Percentiles rank a stretch among this genome's conserved stretches.
phyloP scores from a whole-genome alignment of 2,797 vertebrate species.

The Malurus splendens region DNA sequence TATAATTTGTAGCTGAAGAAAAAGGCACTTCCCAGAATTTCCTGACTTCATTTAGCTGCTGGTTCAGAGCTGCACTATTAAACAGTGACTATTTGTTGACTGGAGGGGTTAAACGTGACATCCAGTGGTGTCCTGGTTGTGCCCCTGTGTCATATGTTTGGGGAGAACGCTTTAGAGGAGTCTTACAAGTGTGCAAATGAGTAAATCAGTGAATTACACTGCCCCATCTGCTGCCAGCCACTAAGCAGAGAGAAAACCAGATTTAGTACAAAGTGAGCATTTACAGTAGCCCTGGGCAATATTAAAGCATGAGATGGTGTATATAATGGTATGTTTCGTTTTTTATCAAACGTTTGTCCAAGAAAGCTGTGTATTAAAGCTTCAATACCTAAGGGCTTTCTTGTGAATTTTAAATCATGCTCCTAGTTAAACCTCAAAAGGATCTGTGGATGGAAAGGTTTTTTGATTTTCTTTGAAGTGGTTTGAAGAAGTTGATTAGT shows the following conservation, averaged over 20 bases:
- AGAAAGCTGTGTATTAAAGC: conserved; percentile 81
- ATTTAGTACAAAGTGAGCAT: conserved; percentile 80
- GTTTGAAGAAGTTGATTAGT: conserved; percentile 78
- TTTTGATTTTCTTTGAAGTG: conserved; percentile 81
- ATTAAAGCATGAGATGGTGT: conserved; percentile 71
- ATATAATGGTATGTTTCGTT: conserved; percentile 74
- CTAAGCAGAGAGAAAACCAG: conserved; percentile 65
- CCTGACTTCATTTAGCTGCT: neutral
- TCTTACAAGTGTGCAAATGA: conserved; percentile 1
- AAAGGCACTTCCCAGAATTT: neutral
- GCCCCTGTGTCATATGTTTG: conserved; percentile 13
- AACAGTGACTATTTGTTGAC: neutral
- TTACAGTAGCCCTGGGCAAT: conserved; percentile 82
- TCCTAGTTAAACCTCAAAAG: conserved; percentile 83
- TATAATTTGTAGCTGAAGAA: neutral
- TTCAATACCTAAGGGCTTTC: conserved; percentile 78
- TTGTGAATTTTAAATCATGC: conserved; percentile 81
- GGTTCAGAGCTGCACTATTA: neutral
- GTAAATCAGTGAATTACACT: conserved; percentile 37
- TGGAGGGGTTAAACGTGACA: neutral
- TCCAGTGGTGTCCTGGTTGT: neutral
- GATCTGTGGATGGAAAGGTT: conserved; percentile 75
- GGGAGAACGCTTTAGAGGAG: neutral
- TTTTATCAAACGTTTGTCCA: conserved; percentile 82
- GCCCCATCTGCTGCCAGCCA: conserved; percentile 57